phyloP scores from a whole-genome alignment of 2,113 vertebrate genomes.

The Psophia crepitans region DNA sequence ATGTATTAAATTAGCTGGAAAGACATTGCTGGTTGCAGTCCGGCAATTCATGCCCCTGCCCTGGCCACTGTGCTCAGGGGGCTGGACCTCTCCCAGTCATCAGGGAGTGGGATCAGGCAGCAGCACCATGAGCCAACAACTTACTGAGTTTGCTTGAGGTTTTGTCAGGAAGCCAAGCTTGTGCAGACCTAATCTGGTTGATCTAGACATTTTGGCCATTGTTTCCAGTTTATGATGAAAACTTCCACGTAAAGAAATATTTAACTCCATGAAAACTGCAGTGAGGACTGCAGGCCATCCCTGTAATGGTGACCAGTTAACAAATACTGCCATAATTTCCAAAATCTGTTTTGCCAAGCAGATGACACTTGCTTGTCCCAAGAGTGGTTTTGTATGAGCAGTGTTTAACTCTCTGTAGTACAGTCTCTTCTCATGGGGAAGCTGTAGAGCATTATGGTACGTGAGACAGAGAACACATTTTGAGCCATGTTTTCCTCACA shows the following conservation, averaged over 20 bases:
- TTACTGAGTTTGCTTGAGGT: background rate
- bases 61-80: background rate
- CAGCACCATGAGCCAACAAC: rapidly evolving
- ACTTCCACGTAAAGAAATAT: rapidly evolving
- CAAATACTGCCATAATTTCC: background rate
- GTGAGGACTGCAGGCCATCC: background rate
- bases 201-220: background rate
- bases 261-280: background rate
- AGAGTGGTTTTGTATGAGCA: background rate
- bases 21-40: rapidly evolving
- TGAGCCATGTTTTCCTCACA: background rate
- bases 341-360: background rate
- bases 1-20: background rate
- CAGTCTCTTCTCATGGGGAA: background rate
- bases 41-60: background rate
- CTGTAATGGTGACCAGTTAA: background rate
- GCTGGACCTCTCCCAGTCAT: background rate
- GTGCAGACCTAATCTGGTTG: background rate
- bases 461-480: background rate
- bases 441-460: background rate
- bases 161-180: background rate
- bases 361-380: background rate
- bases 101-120: background rate
- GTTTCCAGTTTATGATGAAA: background rate
- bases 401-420: background rate